A percentile compares a stretch with the other conserved stretches of the same genome.
phyloP scores from a whole-genome alignment of 2,888 invertebrate species.

The Acanthosepion esculentum region DNA sequence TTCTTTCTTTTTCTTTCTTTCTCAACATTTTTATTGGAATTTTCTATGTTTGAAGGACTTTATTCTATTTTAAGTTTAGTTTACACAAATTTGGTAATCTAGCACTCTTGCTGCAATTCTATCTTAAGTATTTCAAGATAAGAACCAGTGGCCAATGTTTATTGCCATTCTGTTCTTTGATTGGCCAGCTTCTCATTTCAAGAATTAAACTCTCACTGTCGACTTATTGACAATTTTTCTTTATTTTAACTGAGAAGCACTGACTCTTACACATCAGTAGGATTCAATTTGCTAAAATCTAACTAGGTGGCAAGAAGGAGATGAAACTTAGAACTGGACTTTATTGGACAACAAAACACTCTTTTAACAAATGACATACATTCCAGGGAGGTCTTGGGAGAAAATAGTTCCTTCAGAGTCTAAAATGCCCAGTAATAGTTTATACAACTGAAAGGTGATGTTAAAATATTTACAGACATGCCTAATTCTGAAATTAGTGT shows the following conservation, averaged over 20 bases:
- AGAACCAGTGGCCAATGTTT: neutral
- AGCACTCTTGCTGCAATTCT: neutral
- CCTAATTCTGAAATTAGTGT: no score
- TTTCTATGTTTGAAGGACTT: neutral
- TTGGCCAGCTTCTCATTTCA: neutral
- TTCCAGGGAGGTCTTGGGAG: no score
- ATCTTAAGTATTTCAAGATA: constrained; percentile 11
- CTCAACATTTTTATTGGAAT: neutral
- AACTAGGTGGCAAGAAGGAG: no score
- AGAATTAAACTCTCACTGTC: no score
- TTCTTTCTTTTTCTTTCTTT: neutral
- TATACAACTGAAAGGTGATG: no score
- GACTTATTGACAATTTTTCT: neutral
- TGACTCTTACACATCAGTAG: neutral
- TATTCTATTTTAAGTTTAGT: constrained; percentile 33
- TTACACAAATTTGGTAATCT: neutral
- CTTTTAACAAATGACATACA: no score
- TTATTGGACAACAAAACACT: neutral
- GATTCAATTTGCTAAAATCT: neutral
- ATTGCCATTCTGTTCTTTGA: neutral
- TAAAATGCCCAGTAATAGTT: no score
- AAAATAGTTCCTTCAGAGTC: no score
- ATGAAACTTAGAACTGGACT: no score
- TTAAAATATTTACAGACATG: no score
- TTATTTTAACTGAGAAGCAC: neutral